Percentiles rank a stretch among this genome's conserved stretches.
Evolutionary conservation across 2,888 invertebrate genomes (phyloP).

Genomic region (Tenthredo livida): DNA sequence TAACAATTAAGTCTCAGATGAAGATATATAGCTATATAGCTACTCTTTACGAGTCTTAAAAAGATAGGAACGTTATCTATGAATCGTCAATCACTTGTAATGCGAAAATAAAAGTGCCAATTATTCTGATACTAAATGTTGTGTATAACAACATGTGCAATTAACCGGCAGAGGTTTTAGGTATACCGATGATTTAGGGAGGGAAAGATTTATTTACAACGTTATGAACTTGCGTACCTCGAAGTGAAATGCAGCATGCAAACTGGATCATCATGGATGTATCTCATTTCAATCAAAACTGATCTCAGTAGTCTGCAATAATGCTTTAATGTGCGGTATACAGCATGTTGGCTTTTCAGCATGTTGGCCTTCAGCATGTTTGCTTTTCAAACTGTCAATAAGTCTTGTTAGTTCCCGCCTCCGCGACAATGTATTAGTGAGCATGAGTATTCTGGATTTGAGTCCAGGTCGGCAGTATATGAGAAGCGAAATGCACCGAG

Average conservation of each 20-base stretch:
- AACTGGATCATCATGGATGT: background rate
- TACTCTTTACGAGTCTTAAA: background rate
- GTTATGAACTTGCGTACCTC: background rate
- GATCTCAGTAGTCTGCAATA: background rate
- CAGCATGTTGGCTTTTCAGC: too few species aligned
- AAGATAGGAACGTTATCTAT: background rate
- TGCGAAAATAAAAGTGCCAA: background rate
- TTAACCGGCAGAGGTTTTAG: background rate
- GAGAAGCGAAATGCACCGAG: background rate
- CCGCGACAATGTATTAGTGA: background rate
- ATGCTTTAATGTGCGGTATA: background rate
- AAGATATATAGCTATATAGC: background rate
- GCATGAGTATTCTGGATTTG: background rate
- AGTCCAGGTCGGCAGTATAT: background rate
- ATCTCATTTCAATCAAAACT: conserved; percentile 13
- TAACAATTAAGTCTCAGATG: background rate
- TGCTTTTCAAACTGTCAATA: too few species aligned
- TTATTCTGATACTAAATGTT: background rate
- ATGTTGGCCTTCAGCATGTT: too few species aligned
- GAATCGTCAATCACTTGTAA: background rate
- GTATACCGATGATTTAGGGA: background rate
- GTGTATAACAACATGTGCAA: background rate
- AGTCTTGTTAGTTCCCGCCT: background rate
- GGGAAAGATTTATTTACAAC: background rate
- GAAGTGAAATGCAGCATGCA: background rate